Evolutionary conservation across 2,797 vertebrate species (phyloP).

Genomic region (Sciurus vulgaris): DNA sequence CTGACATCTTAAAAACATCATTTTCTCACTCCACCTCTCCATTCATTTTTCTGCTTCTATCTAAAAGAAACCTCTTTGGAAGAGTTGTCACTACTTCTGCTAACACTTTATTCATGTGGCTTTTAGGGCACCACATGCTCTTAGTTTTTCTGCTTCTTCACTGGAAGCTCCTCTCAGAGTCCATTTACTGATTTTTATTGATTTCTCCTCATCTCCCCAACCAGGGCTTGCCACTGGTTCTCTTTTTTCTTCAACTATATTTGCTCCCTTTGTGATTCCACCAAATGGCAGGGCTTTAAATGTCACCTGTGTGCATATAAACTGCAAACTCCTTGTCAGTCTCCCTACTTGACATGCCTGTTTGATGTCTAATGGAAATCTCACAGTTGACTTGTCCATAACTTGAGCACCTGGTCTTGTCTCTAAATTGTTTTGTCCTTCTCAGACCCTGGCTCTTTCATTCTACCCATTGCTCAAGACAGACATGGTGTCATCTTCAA

Average conservation of each 20-base stretch:
- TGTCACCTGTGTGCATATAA: background rate
- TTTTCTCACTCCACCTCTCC: background rate
- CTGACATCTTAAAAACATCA: background rate
- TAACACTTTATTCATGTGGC: background rate
- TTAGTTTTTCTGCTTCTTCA: background rate
- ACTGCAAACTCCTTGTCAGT: background rate
- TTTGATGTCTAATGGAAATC: background rate
- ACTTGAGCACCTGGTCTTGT: background rate
- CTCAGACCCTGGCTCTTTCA: background rate
- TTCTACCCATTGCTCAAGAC: background rate
- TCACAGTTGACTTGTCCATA: background rate
- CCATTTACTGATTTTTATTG: background rate
- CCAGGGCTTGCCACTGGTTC: background rate
- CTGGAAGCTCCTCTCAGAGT: background rate
- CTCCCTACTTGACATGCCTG: background rate
- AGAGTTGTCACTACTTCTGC: background rate
- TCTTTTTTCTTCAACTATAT: background rate
- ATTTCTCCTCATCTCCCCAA: background rate
- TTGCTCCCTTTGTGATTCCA: background rate
- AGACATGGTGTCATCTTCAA: background rate
- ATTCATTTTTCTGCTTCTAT: background rate
- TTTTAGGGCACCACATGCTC: background rate
- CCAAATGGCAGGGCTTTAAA: background rate
- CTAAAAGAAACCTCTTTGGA: background rate
- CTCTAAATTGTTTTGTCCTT: background rate